Evolutionary conservation across 2,888 invertebrate genomes (phyloP).

Genomic region (Andrena trimmerana): DNA sequence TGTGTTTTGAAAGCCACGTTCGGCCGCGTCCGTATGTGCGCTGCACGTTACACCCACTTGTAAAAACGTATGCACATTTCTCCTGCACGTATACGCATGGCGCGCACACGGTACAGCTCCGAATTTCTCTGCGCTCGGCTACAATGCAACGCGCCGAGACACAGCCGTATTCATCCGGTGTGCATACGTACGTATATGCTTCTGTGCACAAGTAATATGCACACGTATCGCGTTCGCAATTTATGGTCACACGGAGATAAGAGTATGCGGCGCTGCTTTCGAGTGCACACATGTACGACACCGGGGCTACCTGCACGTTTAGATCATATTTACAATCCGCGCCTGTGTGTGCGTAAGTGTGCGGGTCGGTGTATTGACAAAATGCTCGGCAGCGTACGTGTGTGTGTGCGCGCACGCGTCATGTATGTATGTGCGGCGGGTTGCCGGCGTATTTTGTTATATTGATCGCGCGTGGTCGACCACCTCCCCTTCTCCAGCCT

Average conservation of each 20-base stretch:
- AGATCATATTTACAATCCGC: conserved; percentile 66
- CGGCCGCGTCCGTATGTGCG: conserved; percentile 30
- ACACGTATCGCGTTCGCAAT: conserved; percentile 56
- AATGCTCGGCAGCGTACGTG: conserved; percentile 41
- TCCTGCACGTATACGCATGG: conserved; percentile 18
- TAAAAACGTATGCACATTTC: conserved; percentile 24
- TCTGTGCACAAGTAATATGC: conserved; percentile 50
- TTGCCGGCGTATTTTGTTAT: conserved; percentile 85
- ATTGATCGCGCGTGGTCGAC: conserved; percentile 84
- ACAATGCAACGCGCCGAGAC: conserved; percentile 6
- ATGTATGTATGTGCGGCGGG: conserved; percentile 75
- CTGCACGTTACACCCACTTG: conserved; percentile 31
- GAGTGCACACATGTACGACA: background rate
- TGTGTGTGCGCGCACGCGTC: conserved; percentile 60
- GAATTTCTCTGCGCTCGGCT: conserved; percentile 46
- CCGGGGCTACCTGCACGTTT: conserved; percentile 31
- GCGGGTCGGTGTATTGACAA: conserved; percentile 45
- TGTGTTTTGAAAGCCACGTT: conserved; percentile 41
- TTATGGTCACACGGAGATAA: conserved; percentile 58
- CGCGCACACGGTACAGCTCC: conserved; percentile 25
- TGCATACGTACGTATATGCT: conserved; percentile 25
- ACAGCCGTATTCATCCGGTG: conserved; percentile 31
- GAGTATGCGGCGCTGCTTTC: conserved; percentile 44
- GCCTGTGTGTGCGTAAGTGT: conserved; percentile 17
- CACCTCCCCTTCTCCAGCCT: conserved; percentile 76